phyloP scores from a whole-genome alignment of 2,113 vertebrate species.

The Cebus imitator region DNA sequence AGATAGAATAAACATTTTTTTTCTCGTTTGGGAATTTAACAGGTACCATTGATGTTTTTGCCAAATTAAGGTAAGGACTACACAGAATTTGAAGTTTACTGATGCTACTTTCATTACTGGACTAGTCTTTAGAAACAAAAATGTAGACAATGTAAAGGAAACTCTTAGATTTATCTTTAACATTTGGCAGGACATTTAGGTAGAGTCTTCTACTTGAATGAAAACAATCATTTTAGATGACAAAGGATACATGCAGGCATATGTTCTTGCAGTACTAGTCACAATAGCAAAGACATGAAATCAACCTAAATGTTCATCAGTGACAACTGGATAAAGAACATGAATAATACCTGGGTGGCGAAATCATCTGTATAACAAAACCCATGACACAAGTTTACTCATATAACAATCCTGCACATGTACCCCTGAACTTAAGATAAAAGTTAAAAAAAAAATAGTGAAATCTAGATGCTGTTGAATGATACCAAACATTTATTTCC shows the following conservation, averaged over 20 bases:
- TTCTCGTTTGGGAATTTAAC: neutral
- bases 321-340: no score
- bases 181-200: neutral
- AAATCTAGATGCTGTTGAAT: neutral
- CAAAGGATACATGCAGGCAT: neutral
- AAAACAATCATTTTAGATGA: neutral
- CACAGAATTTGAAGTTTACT: neutral
- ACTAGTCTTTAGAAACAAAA: neutral
- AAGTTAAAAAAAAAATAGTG: no score
- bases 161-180: neutral
- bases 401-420: no score
- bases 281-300: no score
- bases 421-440: no score
- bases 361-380: no score
- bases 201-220: neutral
- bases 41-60: neutral
- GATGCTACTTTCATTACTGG: neutral
- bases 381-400: no score
- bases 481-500: neutral
- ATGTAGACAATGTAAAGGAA: neutral
- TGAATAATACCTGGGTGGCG: no score
- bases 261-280: no score
- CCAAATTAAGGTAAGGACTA: neutral
- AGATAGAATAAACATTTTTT: neutral
- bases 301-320: no score